A percentile compares a stretch with the other conserved stretches of the same genome.
Conservation (phyloP, 2,797 vertebrate species). For the Enteromius thamalakanensis region DNA sequence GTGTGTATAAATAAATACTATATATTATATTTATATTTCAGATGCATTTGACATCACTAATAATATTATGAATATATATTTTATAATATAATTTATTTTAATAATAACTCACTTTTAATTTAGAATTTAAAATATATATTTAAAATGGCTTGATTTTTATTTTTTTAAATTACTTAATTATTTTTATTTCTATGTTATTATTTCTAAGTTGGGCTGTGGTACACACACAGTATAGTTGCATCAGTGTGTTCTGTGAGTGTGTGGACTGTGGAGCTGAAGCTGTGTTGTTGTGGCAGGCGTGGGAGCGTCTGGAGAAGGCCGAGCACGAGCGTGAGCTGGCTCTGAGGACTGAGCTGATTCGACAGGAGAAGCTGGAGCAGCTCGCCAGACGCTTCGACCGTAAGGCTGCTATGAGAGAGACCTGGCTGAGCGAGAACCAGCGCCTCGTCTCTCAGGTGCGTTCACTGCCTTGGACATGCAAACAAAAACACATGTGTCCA, state of each 20-base stretch:
- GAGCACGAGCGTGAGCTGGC: slow-evolving; percentile 96
- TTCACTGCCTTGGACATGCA: background rate
- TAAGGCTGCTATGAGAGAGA: slow-evolving; percentile 96
- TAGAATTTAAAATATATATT: background rate
- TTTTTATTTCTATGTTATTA: background rate
- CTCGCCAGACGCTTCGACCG: slow-evolving; percentile 92
- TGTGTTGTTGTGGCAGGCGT: slow-evolving; percentile 76
- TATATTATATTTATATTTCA: too few species aligned
- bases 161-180: background rate
- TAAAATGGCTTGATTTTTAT: background rate
- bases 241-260: background rate
- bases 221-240: background rate
- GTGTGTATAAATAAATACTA: too few species aligned
- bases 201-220: too few species aligned
- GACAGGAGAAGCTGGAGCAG: slow-evolving; percentile 97
- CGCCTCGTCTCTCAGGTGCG: slow-evolving; percentile 91
- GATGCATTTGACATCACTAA: too few species aligned
- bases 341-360: slow-evolving; percentile 91
- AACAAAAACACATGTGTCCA: background rate
- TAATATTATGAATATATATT: too few species aligned
- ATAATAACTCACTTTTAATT: too few species aligned
- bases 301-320: slow-evolving; percentile 97
- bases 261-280: background rate
- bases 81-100: too few species aligned
- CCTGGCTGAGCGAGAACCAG: slow-evolving; percentile 96